Percentiles rank a stretch among this genome's conserved stretches.
Evolutionary conservation across 64 coral and sea anemone genomes (phyloP).

Genomic region (Montipora cactus): DNA sequence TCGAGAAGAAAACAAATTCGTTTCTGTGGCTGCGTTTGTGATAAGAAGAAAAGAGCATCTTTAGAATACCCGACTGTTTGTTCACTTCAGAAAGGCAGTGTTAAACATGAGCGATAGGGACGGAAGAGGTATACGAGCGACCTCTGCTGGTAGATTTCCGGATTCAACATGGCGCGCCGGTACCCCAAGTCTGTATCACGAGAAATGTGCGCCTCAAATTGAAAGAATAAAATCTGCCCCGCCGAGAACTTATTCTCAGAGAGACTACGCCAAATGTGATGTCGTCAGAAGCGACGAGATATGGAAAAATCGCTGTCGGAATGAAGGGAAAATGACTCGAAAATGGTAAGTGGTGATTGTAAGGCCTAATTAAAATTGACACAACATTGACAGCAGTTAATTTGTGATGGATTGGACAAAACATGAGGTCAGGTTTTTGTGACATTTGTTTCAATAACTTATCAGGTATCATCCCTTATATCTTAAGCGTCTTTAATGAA

Average conservation of each 20-base stretch:
- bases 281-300: constrained; percentile 85
- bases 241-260: constrained; percentile 70
- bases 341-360: constrained; percentile 77
- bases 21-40: background rate
- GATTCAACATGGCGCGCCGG: constrained; percentile 63
- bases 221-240: constrained; percentile 88
- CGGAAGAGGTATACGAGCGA: constrained; percentile 55
- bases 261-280: constrained; percentile 91
- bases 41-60: background rate
- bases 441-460: no score
- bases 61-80: background rate
- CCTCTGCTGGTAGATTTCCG: constrained; percentile 81
- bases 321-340: constrained; percentile 78
- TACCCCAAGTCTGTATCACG: constrained; percentile 84
- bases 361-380: no score
- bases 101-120: constrained; percentile 27
- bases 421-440: no score
- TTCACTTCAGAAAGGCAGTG: background rate
- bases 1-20: constrained; percentile 10
- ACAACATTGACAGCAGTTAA: no score
- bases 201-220: constrained; percentile 80
- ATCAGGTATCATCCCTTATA: no score
- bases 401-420: background rate
- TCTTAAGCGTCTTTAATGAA: no score
- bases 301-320: constrained; percentile 91